Percentiles rank a stretch among this genome's conserved stretches.
phyloP scores from a whole-genome alignment of 37 sponge, comb jelly and placozoan genomes.

The Beroe forskalii region DNA sequence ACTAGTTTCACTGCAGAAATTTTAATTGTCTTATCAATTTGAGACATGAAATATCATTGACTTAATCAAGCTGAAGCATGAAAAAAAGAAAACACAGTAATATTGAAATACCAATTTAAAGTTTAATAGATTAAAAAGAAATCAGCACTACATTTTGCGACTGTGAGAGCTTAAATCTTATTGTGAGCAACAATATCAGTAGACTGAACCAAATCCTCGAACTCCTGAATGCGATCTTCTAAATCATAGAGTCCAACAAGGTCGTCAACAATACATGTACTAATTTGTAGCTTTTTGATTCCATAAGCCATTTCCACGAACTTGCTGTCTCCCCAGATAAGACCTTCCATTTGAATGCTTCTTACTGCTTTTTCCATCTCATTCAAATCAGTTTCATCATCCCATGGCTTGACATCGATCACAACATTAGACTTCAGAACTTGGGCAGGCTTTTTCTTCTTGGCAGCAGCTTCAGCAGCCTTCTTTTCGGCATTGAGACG shows the following conservation, averaged over 20 bases:
- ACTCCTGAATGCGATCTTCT: slow-evolving; percentile 80
- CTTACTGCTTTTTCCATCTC: slow-evolving; percentile 66
- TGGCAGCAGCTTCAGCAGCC: slow-evolving; percentile 59
- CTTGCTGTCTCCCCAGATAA: slow-evolving; percentile 69
- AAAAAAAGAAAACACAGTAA: too few species aligned
- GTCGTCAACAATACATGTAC: slow-evolving; percentile 88
- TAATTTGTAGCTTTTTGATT: slow-evolving; percentile 90
- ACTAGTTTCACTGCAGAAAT: too few species aligned
- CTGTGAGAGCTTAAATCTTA: slow-evolving; percentile 74
- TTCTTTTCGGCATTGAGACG: slow-evolving; percentile 23
- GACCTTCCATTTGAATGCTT: slow-evolving; percentile 61
- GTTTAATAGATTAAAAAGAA: slow-evolving; percentile 61
- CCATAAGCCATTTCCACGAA: slow-evolving; percentile 86
- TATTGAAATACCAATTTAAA: too few species aligned
- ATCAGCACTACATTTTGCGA: not conserved
- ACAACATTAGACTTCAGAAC: slow-evolving; percentile 64
- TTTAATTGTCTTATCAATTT: too few species aligned
- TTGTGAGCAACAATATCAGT: slow-evolving; percentile 91
- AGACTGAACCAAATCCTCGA: slow-evolving; percentile 87
- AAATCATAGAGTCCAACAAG: slow-evolving; percentile 82
- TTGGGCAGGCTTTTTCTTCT: slow-evolving; percentile 15
- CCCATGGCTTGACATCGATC: slow-evolving; percentile 67
- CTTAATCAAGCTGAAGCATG: too few species aligned
- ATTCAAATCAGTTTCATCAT: slow-evolving; percentile 64
- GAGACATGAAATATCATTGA: too few species aligned